Conservation (phyloP, 2,797 vertebrate genomes). For the Pseudocheirus occidentalis region DNA sequence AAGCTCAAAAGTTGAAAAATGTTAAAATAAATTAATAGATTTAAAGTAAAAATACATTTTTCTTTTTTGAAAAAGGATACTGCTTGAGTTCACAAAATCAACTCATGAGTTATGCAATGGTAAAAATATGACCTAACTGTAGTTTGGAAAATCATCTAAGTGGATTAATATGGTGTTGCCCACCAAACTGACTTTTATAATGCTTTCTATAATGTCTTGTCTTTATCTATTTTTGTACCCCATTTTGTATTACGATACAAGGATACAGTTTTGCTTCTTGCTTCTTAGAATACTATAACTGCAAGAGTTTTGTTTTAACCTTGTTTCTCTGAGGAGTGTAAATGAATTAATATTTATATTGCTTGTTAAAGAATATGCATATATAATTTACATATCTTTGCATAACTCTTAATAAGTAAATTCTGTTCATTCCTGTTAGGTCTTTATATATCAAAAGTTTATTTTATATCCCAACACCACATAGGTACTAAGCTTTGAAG, state of each 20-base stretch:
- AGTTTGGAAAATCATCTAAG: background rate
- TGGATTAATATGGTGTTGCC: background rate
- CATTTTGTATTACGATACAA: background rate
- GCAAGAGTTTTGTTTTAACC: background rate
- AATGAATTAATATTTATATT: background rate
- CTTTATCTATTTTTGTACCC: background rate
- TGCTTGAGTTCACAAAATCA: background rate
- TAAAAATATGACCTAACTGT: background rate
- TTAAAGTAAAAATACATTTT: background rate
- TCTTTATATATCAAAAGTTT: background rate
- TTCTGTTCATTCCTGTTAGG: background rate
- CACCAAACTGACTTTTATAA: background rate
- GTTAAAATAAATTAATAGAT: background rate
- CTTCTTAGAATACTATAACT: background rate
- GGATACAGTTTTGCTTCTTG: too few relatives aligned
- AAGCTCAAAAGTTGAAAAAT: background rate
- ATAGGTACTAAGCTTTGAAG: background rate
- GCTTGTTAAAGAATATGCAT: background rate
- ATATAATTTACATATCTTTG: background rate
- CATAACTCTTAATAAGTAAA: background rate
- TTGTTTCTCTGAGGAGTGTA: background rate
- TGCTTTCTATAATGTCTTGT: background rate
- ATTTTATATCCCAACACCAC: background rate
- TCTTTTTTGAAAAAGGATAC: background rate
- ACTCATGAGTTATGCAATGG: background rate